A percentile compares a stretch with the other conserved stretches of the same genome.
phyloP scores from a whole-genome alignment of 2,888 invertebrate genomes.

The Theretra japonica region DNA sequence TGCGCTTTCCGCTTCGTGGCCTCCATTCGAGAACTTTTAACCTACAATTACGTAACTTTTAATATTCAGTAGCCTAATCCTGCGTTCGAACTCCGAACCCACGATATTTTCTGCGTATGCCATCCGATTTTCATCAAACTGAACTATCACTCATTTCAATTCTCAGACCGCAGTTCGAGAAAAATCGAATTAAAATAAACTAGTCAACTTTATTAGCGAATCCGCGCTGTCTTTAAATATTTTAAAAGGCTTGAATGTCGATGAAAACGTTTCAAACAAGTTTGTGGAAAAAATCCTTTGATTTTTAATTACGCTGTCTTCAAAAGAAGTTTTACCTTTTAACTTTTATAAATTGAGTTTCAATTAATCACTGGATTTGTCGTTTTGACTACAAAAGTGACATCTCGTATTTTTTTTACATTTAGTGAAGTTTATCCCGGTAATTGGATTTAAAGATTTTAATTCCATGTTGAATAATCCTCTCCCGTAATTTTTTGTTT shows the following conservation, averaged over 20 bases:
- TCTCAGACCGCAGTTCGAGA: not conserved
- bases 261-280: not conserved
- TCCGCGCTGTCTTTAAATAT: not conserved
- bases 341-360: slow-evolving; percentile 42
- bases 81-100: no score
- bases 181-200: not conserved
- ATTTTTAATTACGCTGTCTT: slow-evolving; percentile 46
- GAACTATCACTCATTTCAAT: no score
- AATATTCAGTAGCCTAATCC: no score
- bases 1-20: no score
- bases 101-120: no score
- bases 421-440: no score
- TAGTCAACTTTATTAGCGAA: not conserved
- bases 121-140: no score
- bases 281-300: slow-evolving; percentile 5
- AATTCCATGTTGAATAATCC: no score
- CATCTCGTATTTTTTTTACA: not conserved
- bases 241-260: not conserved
- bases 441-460: no score
- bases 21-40: no score
- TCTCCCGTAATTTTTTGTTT: no score
- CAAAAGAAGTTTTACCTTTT: slow-evolving; percentile 40
- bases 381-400: slow-evolving; percentile 27
- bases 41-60: no score
- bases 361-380: slow-evolving; percentile 38